These are phyloP conservation scores for Sardinella longiceps DNA, from an alignment of 2,797 vertebrate species.

Conservation along the genomic window DNA sequence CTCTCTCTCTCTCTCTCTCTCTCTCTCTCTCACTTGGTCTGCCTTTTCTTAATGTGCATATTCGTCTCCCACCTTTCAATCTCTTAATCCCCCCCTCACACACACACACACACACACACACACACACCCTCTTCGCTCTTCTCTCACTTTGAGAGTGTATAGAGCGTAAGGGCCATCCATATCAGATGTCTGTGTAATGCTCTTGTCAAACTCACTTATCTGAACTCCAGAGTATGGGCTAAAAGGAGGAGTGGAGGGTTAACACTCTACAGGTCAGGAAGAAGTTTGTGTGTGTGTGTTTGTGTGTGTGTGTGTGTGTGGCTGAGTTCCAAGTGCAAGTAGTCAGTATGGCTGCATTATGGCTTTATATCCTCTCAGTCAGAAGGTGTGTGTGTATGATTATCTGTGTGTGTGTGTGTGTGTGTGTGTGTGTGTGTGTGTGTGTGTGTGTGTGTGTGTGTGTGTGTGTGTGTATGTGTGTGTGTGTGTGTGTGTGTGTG, in stretches of 20 bases:
- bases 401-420: no score
- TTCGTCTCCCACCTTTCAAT: not conserved
- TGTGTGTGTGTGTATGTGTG: no score
- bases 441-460: no score
- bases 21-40: not conserved
- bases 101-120: no score
- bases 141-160: slow-evolving; percentile 31
- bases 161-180: slow-evolving; percentile 45
- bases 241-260: slow-evolving; percentile 26
- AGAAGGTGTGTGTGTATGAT: no score
- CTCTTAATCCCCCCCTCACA: not conserved
- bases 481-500: no score
- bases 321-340: no score
- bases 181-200: slow-evolving; percentile 56
- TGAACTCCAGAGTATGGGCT: not conserved
- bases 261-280: not conserved
- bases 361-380: no score
- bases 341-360: no score
- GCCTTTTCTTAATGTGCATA: not conserved
- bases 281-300: no score
- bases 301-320: no score
- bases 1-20: not conserved
- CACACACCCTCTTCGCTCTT: not conserved
- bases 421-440: no score
- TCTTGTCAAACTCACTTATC: slow-evolving; percentile 56